These are phyloP conservation scores for Drosophila infuscata DNA, from an alignment of 2,888 invertebrate genomes.

Conservation along the genomic window DNA sequence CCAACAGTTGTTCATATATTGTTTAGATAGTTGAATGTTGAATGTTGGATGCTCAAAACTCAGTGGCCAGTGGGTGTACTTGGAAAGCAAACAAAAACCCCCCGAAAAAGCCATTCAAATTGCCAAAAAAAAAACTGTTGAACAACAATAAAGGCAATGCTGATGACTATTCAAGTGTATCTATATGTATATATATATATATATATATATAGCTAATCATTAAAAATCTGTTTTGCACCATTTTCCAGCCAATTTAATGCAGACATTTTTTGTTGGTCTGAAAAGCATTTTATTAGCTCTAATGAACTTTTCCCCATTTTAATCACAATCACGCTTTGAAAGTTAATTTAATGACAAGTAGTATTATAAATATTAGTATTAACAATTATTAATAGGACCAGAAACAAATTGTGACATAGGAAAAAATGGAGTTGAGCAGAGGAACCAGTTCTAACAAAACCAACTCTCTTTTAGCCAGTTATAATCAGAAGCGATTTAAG, in stretches of 20 bases:
- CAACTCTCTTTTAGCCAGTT: not conserved
- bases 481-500: not conserved
- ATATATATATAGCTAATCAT: not conserved
- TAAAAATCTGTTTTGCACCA: not conserved
- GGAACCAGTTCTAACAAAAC: not conserved
- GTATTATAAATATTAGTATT: not conserved
- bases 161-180: not conserved
- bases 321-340: not conserved
- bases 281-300: not conserved
- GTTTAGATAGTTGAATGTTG: constrained; percentile 29
- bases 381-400: no score
- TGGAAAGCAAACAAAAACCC: constrained; percentile 27
- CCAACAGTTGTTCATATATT: constrained; percentile 32
- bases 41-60: constrained; percentile 10
- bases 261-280: not conserved
- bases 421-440: not conserved
- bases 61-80: constrained; percentile 51
- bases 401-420: no score
- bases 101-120: constrained; percentile 37
- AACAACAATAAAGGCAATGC: not conserved
- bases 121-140: constrained; percentile 9
- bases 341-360: not conserved
- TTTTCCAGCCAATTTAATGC: not conserved
- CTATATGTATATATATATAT: not conserved
- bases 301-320: not conserved